Percentiles rank a stretch among this genome's conserved stretches.
These are phyloP conservation scores for Caenorhabditis remanei DNA, from an alignment of 1,140 invertebrate genomes.

Conservation along the genomic window DNA sequence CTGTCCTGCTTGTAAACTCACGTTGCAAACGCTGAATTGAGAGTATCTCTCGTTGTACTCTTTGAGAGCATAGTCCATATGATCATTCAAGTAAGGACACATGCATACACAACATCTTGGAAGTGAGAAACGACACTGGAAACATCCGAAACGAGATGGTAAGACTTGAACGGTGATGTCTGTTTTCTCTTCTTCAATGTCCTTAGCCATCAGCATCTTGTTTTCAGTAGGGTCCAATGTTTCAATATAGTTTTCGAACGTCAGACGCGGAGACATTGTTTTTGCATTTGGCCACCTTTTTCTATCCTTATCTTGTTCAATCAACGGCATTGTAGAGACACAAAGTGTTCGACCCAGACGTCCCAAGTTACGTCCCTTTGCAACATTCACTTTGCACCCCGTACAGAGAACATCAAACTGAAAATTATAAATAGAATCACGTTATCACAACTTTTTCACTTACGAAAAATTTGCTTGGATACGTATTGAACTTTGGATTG, in stretches of 20 bases:
- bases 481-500: constrained; percentile 27
- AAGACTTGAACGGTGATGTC: constrained; percentile 41
- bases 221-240: constrained; percentile 11
- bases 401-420: constrained; percentile 29
- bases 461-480: constrained; percentile 5
- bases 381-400: constrained; percentile 19
- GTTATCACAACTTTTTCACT: not conserved
- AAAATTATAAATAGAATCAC: not conserved
- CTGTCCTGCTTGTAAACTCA: not conserved
- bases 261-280: not conserved
- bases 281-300: constrained; percentile 37
- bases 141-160: constrained; percentile 27
- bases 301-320: constrained; percentile 43
- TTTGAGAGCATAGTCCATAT: constrained; percentile 42
- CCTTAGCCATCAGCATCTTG: constrained; percentile 36
- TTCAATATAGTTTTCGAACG: constrained; percentile 22
- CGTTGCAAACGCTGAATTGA: constrained; percentile 33
- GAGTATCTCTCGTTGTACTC: constrained; percentile 27
- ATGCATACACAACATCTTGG: constrained; percentile 1
- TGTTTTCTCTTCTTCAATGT: constrained; percentile 45
- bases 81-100: constrained; percentile 39
- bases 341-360: constrained; percentile 22
- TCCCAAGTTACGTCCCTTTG: constrained; percentile 9
- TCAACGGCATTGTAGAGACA: constrained; percentile 13
- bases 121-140: constrained; percentile 38